phyloP scores from a whole-genome alignment of 1,140 invertebrate genomes.

The Atta texana region DNA sequence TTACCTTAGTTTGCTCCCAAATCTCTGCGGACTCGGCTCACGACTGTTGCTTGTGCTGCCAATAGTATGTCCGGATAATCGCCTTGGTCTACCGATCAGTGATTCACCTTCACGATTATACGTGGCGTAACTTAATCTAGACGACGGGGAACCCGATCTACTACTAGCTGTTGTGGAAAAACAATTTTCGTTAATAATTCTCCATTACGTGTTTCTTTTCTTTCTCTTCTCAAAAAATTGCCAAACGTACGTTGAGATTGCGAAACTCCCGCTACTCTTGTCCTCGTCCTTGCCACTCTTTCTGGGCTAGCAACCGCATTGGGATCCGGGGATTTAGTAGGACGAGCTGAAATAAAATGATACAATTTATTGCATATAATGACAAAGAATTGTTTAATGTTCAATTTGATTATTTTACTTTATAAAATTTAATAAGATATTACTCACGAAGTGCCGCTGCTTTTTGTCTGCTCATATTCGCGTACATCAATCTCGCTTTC shows the following conservation, averaged over 20 bases:
- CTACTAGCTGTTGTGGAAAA: conserved; percentile 89
- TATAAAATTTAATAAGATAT: conserved; percentile 15
- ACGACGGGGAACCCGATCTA: conserved; percentile 95
- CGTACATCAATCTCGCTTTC: conserved; percentile 92
- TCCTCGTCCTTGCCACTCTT: conserved; percentile 88
- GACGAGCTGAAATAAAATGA: conserved; percentile 86
- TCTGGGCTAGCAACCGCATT: conserved; percentile 87
- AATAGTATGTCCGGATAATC: conserved; percentile 82
- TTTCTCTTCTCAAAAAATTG: not conserved
- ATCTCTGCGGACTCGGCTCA: conserved; percentile 89
- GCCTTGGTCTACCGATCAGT: conserved; percentile 80
- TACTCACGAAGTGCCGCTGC: conserved; percentile 93
- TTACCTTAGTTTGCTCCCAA: conserved; percentile 82
- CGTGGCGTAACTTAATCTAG: conserved; percentile 91
- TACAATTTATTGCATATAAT: not conserved
- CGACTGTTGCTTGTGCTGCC: conserved; percentile 86
- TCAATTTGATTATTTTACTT: not conserved
- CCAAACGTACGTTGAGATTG: conserved; percentile 95
- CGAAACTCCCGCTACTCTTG: conserved; percentile 90
- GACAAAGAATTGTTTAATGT: not conserved
- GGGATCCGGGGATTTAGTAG: conserved; percentile 87
- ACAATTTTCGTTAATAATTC: conserved; percentile 10
- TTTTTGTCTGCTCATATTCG: conserved; percentile 91
- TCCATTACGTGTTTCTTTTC: not conserved
- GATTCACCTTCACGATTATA: conserved; percentile 86